Evolutionary conservation across 2,113 vertebrate genomes (phyloP).

Genomic region (Sorex araneus): DNA sequence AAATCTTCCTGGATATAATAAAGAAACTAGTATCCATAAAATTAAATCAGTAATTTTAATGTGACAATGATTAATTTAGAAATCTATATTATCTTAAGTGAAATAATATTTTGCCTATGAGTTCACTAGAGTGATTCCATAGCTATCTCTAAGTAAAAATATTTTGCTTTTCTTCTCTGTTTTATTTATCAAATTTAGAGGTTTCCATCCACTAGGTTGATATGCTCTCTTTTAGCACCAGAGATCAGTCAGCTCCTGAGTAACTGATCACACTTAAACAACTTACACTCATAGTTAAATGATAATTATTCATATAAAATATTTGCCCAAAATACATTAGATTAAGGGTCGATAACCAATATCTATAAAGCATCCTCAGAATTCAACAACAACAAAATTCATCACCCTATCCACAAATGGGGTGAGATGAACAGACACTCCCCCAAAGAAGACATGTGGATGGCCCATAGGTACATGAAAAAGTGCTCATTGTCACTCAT

Average conservation of each 20-base stretch:
- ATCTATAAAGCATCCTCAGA: no score
- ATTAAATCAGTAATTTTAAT: background rate
- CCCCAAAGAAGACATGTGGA: no score
- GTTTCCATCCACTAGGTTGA: background rate
- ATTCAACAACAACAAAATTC: no score
- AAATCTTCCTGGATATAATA: no score
- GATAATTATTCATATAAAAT: no score
- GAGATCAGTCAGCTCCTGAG: background rate
- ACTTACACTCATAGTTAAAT: background rate
- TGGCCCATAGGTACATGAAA: no score
- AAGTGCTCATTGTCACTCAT: no score
- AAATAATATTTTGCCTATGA: background rate
- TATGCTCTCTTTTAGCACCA: background rate
- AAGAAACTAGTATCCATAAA: no score
- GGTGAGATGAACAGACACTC: no score
- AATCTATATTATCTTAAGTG: background rate
- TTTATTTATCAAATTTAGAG: background rate
- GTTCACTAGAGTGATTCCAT: background rate
- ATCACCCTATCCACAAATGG: no score
- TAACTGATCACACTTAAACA: background rate
- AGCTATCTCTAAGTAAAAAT: constrained; percentile 24
- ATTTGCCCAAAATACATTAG: no score
- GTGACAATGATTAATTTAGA: constrained; percentile 58
- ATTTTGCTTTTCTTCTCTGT: background rate
- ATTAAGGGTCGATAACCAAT: no score